Evolutionary conservation across 2,888 invertebrate species (phyloP), one percentile per base, ranked within the genome.

Genomic region (Leptopilina syphax): DNA sequence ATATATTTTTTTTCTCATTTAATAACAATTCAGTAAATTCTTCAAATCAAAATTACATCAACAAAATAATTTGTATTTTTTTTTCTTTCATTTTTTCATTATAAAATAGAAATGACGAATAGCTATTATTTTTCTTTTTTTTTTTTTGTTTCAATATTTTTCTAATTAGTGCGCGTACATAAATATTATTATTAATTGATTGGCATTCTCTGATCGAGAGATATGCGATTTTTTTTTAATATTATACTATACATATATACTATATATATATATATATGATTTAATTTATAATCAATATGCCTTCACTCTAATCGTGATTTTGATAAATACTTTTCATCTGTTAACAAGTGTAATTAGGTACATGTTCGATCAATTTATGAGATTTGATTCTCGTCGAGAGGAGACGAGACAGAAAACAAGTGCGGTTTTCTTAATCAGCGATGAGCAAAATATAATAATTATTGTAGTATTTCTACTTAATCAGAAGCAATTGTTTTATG

Each of bases 201-300:
- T 57, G 10, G 54, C 77, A 78, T 60, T 41, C 50, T 65, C 47
- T 18, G 24, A 34, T 76, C 41, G 12, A 65, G 76, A 84, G 57
- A 50, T 47, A 76, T 79, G 70, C 60, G 34, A 34, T 44, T 8
- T 44, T 44, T 44, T 7, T 65, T 57, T 79, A 34, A 81, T 80
- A 34, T 82, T 68, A 70, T 73, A 57, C 73, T 60, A 41, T 73
- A 41, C n/a, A 73, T 27, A 70, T 67, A 67, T 18, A n/a, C n/a
- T 68, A 47, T 70, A 79, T 18, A 18, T 68, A 47, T 70, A 79
- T 18, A 18, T 73, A 79, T 77, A 77, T 82, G 50, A 34, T 77
- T 81, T 66, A 78, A 54, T 76, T 77, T 85, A 83, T 27, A 78
- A 80, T 82, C 79, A 81, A 80, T 84, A 82, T 78, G 44, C 44